Percentiles rank a stretch among this genome's conserved stretches.
phyloP scores from a whole-genome alignment of 2,113 vertebrate species.

The Rhinogobius similis region DNA sequence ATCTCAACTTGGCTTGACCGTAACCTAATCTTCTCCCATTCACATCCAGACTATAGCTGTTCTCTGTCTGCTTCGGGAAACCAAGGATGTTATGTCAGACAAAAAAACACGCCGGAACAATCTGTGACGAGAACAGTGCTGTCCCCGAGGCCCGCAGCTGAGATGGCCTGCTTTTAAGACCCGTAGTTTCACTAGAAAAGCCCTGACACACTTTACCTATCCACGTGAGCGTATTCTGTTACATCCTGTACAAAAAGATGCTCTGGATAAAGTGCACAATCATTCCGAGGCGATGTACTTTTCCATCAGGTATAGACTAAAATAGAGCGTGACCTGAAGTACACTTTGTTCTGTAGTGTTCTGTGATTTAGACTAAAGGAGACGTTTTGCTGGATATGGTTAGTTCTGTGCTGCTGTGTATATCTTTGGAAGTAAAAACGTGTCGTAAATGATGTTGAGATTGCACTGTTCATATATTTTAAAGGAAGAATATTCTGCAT shows the following conservation, averaged over 20 bases:
- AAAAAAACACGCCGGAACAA: slow-evolving; percentile 16
- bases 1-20: slow-evolving; percentile 6
- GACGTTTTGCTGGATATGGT: not conserved
- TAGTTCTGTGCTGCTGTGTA: not conserved
- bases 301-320: not conserved
- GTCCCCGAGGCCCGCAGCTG: slow-evolving; percentile 50
- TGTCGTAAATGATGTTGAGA: too few species aligned
- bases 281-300: not conserved
- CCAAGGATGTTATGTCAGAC: not conserved
- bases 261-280: not conserved
- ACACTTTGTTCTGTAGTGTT: too few species aligned
- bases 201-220: slow-evolving; percentile 57
- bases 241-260: not conserved
- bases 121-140: not conserved
- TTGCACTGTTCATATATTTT: not conserved
- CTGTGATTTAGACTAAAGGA: not conserved
- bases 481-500: too few species aligned
- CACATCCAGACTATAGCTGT: not conserved
- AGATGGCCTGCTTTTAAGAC: slow-evolving; percentile 48
- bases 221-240: slow-evolving; percentile 35
- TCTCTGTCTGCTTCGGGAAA: slow-evolving; percentile 9
- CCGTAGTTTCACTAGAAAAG: slow-evolving; percentile 54
- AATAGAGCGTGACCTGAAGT: not conserved
- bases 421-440: too few species aligned
- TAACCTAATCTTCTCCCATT: slow-evolving; percentile 1